Conservation (phyloP, 1,140 invertebrate genomes). For the Drosophila pseudoananassae region DNA sequence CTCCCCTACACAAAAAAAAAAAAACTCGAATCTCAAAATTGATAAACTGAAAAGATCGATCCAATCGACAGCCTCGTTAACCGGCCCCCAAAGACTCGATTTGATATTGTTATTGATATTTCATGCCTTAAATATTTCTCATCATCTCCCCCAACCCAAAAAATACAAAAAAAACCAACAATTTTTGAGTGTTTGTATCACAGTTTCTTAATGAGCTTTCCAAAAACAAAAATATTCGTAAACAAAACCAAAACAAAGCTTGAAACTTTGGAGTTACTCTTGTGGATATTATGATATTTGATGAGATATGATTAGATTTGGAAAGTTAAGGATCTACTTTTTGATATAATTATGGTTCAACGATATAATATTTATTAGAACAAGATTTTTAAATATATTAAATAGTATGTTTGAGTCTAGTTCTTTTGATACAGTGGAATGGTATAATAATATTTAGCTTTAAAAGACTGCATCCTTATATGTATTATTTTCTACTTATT, state of each 20-base stretch:
- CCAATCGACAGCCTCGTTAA: conserved; percentile 42
- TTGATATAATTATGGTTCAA: too few species aligned
- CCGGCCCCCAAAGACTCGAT: background rate
- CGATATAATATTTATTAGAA: too few species aligned
- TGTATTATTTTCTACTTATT: too few species aligned
- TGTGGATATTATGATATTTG: too few species aligned
- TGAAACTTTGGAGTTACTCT: background rate
- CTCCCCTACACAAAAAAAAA: background rate
- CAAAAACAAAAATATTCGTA: conserved; percentile 13
- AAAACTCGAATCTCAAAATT: conserved; percentile 25
- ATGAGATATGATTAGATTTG: too few species aligned
- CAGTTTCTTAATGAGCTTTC: conserved; percentile 23
- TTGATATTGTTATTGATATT: conserved; percentile 49
- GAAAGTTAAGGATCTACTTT: too few species aligned
- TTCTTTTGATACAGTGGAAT: too few species aligned
- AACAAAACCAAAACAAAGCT: conserved; percentile 15
- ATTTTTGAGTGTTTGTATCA: conserved; percentile 14
- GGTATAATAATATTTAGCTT: too few species aligned
- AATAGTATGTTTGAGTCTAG: too few species aligned
- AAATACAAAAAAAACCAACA: background rate
- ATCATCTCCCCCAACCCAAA: background rate
- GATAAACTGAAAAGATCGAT: conserved; percentile 41
- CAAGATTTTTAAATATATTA: too few species aligned
- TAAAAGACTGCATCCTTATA: too few species aligned
- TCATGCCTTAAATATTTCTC: conserved; percentile 35